phyloP scores from a whole-genome alignment of 2,797 vertebrate species.

The Scleropages formosus region DNA sequence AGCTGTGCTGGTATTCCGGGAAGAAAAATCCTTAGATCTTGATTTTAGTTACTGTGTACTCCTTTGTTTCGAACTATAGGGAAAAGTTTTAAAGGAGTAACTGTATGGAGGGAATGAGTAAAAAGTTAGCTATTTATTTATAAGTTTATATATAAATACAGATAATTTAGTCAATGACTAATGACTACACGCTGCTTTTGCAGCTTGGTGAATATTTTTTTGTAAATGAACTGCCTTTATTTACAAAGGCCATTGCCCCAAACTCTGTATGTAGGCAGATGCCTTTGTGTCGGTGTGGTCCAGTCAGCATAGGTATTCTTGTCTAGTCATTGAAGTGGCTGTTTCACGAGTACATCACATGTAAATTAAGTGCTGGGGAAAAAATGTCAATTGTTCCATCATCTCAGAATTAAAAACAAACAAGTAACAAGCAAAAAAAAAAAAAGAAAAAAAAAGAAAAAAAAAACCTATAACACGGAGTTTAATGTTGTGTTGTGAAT shows the following conservation, averaged over 20 bases:
- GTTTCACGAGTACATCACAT: slow-evolving; percentile 53
- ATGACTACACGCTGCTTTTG: slow-evolving; percentile 94
- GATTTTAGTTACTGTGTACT: slow-evolving; percentile 39
- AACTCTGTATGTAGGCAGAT: slow-evolving; percentile 56
- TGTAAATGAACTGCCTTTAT: slow-evolving; percentile 93
- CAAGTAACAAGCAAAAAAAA: slow-evolving; percentile 38
- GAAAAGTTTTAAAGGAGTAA: slow-evolving; percentile 52
- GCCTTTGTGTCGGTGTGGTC: slow-evolving; percentile 62
- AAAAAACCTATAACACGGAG: slow-evolving; percentile 29
- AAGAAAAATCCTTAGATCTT: slow-evolving; percentile 48
- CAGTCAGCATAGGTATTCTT: slow-evolving; percentile 60
- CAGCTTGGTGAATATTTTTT: slow-evolving; percentile 89
- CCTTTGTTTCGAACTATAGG: slow-evolving; percentile 61
- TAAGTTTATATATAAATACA: slow-evolving; percentile 84
- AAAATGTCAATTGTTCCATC: slow-evolving; percentile 52
- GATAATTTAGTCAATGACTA: slow-evolving; percentile 98
- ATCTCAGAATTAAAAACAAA: slow-evolving; percentile 48
- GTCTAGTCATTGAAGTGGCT: slow-evolving; percentile 51
- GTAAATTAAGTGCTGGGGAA: slow-evolving; percentile 42
- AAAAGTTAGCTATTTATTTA: slow-evolving; percentile 89
- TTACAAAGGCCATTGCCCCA: slow-evolving; percentile 85
- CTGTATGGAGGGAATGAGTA: slow-evolving; percentile 62
- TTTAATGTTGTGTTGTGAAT: slow-evolving; percentile 43
- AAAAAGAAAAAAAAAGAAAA: slow-evolving; percentile 40
- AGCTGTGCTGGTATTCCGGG: slow-evolving; percentile 63